Base-by-base conservation (phyloP, 2,888 invertebrate species). In the Xylocampa areola region DNA sequence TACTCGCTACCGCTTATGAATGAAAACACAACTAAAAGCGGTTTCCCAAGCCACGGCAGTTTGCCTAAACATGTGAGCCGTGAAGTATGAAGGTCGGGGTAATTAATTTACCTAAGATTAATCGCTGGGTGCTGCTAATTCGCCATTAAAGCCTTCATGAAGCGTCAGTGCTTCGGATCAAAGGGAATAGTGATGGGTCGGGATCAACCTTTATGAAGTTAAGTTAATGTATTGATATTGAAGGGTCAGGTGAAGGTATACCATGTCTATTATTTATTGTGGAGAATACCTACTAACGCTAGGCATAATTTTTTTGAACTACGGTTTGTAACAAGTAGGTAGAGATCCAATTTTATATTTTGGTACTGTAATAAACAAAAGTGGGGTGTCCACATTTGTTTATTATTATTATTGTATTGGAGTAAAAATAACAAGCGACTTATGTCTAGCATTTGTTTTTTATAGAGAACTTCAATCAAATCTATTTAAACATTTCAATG, bases 71-170 rank as follows among this genome's bases (percentile, higher is more conserved):
- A 88, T 86, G 86, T 87, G 87, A 82, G 79, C 82, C 72, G 74
- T 81, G 84, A 85, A 82, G 83, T 85, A 85, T 86, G 86, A 90
- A 91, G 91, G 91, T 85, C 87, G 82, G 63, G 63, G 75, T 85
- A 87, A 90, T 91, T 91, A 89, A 90, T 88, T 88, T 86, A 77
- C 81, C 79, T 79, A 77, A 82, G 81, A 87, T 90, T 89, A 90
- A 90, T 89, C 82, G 84, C 79, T 80, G 78, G 73, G 76, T 80
- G 81, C 58, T 77, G 82, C 82, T 82, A 77, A 75, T 77, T 78
- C 58, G 50, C 62, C 76, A 76, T 77, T 73, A 80, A 73, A 75
- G 76, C 53, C 76, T 76, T 76, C 76, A 73, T 52, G 57, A 59
- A 68, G 58, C 62, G 68, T 71, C 64, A 64, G 50, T 68, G 45